Base-by-base conservation (phyloP, 2,888 invertebrate genomes). In the Nephrotoma flavescens region DNA sequence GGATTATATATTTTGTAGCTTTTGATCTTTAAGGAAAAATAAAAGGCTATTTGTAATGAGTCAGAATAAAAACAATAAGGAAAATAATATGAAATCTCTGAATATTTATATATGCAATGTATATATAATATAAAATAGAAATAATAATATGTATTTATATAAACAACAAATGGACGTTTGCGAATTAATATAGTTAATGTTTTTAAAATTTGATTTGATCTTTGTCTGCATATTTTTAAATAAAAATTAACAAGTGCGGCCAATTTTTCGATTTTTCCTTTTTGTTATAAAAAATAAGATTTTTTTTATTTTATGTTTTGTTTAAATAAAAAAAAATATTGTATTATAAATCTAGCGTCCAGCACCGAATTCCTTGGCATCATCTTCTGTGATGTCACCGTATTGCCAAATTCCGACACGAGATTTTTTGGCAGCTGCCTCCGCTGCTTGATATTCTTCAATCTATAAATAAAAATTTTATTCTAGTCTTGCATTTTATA, bases 391-490 rank as follows among this genome's bases (percentile, higher is more conserved):
- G 87, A 99, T 97, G 92, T 99, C 99, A n/a, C 99, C 99, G 91
- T 99, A 99, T 90, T 96, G 96, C 99, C 99, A 99, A 89, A 99
- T 95, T 92, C 96, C 97, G 89, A 95, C 93, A 91, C 97, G 97
- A 89, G 95, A 94, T 89, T 95, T 95, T 92, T 96, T 96, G 41
- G 99, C 99, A 88, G 94, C 93, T 88, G 96, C 95, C 91, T 98
- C 97, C 84, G 98, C 97, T 87, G 94, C 94, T 90, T 94, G 94
- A 92, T 98, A 99, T 89, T 97, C 96, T 83, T 93, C 93, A 87
- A 96, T 91, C 94, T 95, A 89, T 92, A 88, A 86, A 31, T 31
- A 31, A 31, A 31, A 31, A 0, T 31, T 31, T 31, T 31, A 31
- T 31, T 31, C 31, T 31, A 31, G 31, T 3, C n/a, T 15, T 71